A percentile compares a stretch with the other conserved stretches of the same genome.
These are phyloP conservation scores for Dione juno DNA, from an alignment of 2,888 invertebrate genomes.

Conservation along the genomic window DNA sequence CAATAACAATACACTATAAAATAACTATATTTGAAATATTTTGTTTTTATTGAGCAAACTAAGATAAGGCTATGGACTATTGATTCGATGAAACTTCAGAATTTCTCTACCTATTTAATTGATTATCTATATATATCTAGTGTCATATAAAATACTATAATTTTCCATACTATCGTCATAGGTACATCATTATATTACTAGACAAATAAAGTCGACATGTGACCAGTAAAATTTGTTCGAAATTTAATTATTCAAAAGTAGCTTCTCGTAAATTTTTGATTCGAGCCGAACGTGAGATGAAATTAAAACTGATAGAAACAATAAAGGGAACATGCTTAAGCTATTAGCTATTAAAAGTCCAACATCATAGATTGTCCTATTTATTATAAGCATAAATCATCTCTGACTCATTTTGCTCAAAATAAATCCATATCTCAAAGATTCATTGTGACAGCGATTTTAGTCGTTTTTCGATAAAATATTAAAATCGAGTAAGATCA, in stretches of 20 bases:
- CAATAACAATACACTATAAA: slow-evolving; percentile 30
- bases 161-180: slow-evolving; percentile 30
- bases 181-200: slow-evolving; percentile 24
- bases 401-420: slow-evolving; percentile 56
- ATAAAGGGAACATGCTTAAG: slow-evolving; percentile 30
- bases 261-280: slow-evolving; percentile 14
- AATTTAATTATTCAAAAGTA: slow-evolving; percentile 8
- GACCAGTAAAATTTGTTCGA: slow-evolving; percentile 33
- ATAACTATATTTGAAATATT: slow-evolving; percentile 29
- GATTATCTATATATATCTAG: slow-evolving; percentile 38
- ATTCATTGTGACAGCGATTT: background rate
- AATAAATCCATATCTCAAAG: slow-evolving; percentile 9
- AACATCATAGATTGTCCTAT: slow-evolving; percentile 66
- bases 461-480: slow-evolving; percentile 20
- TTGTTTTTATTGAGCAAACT: slow-evolving; percentile 25
- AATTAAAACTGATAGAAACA: slow-evolving; percentile 12
- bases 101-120: slow-evolving; percentile 30
- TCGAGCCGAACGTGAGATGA: slow-evolving; percentile 3
- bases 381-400: slow-evolving; percentile 64
- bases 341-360: slow-evolving; percentile 58
- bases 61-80: slow-evolving; percentile 28
- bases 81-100: slow-evolving; percentile 32
- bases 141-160: slow-evolving; percentile 39
- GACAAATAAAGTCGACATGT: slow-evolving; percentile 25
- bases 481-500: slow-evolving; percentile 21